Conservation (phyloP, 2,797 vertebrate species). For the Darevskia nairensis region DNA sequence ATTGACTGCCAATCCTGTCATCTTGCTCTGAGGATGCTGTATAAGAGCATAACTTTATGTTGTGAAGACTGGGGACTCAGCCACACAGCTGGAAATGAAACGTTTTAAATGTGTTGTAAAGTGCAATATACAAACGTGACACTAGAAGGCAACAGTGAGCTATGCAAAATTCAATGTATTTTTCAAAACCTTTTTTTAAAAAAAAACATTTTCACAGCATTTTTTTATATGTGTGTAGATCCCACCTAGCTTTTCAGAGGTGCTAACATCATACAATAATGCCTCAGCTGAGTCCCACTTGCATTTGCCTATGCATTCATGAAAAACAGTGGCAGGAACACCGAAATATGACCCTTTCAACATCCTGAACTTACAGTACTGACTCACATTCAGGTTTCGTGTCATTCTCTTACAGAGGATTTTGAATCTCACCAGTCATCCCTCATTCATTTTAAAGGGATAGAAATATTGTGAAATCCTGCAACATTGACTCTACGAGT, state of each 20-base stretch:
- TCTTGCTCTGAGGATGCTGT: not conserved
- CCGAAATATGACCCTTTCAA: not conserved
- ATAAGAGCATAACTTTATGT: too few relatives aligned
- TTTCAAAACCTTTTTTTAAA: too few relatives aligned
- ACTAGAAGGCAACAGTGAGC: too few relatives aligned
- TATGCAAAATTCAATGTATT: too few relatives aligned
- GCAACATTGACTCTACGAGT: constrained; percentile 49
- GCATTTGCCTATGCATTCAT: not conserved
- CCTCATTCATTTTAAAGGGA: constrained; percentile 61
- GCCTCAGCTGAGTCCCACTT: not conserved
- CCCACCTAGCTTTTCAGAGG: not conserved
- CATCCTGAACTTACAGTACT: not conserved
- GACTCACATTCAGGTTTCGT: constrained; percentile 29
- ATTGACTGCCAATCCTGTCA: not conserved
- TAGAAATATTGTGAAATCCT: constrained; percentile 60
- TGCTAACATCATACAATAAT: not conserved
- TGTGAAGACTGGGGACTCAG: too few relatives aligned
- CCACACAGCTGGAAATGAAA: too few relatives aligned
- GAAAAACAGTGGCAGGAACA: not conserved
- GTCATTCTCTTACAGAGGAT: constrained; percentile 54
- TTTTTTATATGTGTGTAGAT: too few relatives aligned
- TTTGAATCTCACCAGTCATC: constrained; percentile 34
- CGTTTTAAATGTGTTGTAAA: too few relatives aligned
- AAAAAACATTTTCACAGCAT: too few relatives aligned
- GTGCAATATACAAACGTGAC: too few relatives aligned